These are phyloP conservation scores for Drosophila engyochracea DNA, from an alignment of 2,888 invertebrate species.

Conservation along the genomic window DNA sequence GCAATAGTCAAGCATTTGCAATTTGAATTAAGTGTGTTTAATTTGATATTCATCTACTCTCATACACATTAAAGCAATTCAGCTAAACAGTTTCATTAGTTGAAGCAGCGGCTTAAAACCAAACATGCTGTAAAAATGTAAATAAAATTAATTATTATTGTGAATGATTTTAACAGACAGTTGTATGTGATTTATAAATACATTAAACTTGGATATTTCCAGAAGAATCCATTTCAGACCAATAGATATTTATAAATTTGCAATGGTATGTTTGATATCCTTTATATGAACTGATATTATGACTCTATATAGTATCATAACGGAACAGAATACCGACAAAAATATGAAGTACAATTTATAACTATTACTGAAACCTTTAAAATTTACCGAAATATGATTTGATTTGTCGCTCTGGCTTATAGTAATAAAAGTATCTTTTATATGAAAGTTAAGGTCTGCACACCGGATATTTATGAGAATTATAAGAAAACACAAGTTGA, in stretches of 20 bases:
- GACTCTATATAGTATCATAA: background rate
- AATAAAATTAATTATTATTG: slow-evolving; percentile 2
- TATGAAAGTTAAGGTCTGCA: background rate
- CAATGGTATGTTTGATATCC: background rate
- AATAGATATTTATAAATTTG: background rate
- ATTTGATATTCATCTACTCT: slow-evolving; percentile 10
- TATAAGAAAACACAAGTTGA: background rate
- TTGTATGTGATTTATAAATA: background rate
- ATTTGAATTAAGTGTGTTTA: slow-evolving; percentile 21
- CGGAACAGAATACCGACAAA: accelerated
- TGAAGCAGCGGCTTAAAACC: background rate
- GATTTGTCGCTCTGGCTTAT: background rate
- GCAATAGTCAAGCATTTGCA: slow-evolving; percentile 16
- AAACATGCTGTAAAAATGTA: background rate
- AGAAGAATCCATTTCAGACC: background rate
- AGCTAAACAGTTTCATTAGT: slow-evolving; percentile 6
- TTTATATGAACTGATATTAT: background rate
- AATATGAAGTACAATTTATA: background rate
- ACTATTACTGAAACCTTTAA: background rate
- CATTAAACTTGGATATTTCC: background rate
- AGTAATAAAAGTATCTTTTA: slow-evolving; percentile 1
- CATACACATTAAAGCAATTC: background rate
- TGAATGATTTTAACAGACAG: background rate
- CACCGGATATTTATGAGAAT: background rate
- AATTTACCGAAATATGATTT: background rate